Conservation (phyloP, 2,797 vertebrate species). For the Sylvilagus floridanus region DNA sequence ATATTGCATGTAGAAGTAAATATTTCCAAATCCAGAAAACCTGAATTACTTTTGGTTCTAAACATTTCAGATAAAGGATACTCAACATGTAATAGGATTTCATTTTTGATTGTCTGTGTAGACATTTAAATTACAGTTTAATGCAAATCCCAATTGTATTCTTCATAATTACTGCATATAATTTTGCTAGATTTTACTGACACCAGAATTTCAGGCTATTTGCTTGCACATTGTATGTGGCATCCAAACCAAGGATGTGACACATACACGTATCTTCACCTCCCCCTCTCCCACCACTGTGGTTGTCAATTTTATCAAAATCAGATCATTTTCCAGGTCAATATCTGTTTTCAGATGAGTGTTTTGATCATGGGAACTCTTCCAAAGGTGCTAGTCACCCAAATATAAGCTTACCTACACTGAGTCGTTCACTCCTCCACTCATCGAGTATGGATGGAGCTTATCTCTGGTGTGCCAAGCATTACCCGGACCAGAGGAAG, state of each 20-base stretch:
- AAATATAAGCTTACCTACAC: conserved; percentile 4
- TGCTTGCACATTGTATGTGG: background rate
- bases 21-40: background rate
- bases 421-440: background rate
- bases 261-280: background rate
- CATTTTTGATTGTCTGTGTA: conserved; percentile 49
- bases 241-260: conserved; percentile 13
- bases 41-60: background rate
- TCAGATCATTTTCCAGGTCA: conserved; percentile 45
- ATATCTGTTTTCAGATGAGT: conserved; percentile 36
- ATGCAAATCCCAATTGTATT: background rate
- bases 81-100: background rate
- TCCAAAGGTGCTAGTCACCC: conserved; percentile 35
- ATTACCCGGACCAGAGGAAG: background rate
- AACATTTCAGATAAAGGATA: background rate
- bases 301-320: background rate
- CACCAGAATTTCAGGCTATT: background rate
- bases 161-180: conserved; percentile 30
- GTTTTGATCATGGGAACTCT: conserved; percentile 36
- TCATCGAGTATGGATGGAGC: background rate
- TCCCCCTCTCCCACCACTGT: background rate
- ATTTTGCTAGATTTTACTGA: conserved; percentile 31
- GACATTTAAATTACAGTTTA: conserved; percentile 60
- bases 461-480: background rate
- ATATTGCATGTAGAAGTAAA: background rate